Evolutionary conservation across 1,140 invertebrate species (phyloP), one percentile per base, ranked within the genome.

Genomic region (Geopemphigus sp.): DNA sequence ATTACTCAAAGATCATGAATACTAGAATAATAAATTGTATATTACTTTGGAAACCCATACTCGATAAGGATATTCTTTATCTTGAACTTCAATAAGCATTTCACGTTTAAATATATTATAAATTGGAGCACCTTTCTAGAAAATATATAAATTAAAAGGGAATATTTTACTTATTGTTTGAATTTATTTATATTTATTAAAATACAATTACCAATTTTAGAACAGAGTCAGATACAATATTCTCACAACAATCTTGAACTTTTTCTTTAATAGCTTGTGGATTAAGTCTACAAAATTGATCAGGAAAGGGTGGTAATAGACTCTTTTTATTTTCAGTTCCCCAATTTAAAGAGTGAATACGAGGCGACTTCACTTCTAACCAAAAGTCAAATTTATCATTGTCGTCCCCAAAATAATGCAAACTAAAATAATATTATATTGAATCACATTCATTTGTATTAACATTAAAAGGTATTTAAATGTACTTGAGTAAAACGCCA

Each of bases 1-100:
- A 39, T 12, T 5, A 6, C 10, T 63, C 11, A 15, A 66, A 64
- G 56, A 61, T n/a, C 10, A 24, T 50, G 17, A 66, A 47, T 47
- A 39, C 39, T 45, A 45, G 22, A 22, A 22, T 66, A 3, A 24
- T 70, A n/a, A 53, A 53, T 53, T 70, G 2, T n/a, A 78, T 78
- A 17, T 29, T 78, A 78, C 74, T 61, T 78, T 78, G 19, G 74
- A 63, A 63, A 78, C n/a, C 74, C 74, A 78, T 63, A 78, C 74
- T 63, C 57, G 29, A 61, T 78, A 78, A 24, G 74, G 74, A n/a
- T 50, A 78, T 57, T 78, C 74, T 78, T 47, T 78, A 47, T 78
- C 74, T 63, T 63, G 74, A 78, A 78, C 39, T 78, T 78, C 74
- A n/a, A 78, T 57, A 15, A 14, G 63, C 74, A 78, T 78, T 19